A percentile compares a stretch with the other conserved stretches of the same genome.
phyloP scores from a whole-genome alignment of 1,140 invertebrate genomes.

The Brachionus rotundiformis region DNA sequence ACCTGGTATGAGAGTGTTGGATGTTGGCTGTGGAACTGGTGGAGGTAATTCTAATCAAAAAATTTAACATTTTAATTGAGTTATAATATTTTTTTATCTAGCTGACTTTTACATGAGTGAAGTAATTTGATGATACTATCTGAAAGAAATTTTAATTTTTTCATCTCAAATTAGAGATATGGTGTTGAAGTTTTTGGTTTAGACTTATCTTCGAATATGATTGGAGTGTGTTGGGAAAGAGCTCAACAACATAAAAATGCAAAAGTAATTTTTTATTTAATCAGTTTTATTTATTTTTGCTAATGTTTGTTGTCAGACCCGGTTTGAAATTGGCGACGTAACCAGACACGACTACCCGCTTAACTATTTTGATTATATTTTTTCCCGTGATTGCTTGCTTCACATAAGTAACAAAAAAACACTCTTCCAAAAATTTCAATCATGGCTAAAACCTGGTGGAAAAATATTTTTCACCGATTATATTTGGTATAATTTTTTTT shows the following conservation, averaged over 20 bases:
- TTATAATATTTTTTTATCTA: background rate
- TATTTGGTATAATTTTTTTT: slow-evolving; percentile 54
- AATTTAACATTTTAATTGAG: background rate
- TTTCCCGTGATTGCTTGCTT: slow-evolving; percentile 63
- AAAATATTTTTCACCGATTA: slow-evolving; percentile 67
- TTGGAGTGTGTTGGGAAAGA: slow-evolving; percentile 65
- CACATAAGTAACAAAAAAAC: slow-evolving; percentile 68
- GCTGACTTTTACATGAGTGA: slow-evolving; percentile 48
- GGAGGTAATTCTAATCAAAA: slow-evolving; percentile 63
- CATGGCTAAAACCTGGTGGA: slow-evolving; percentile 69
- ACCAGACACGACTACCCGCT: slow-evolving; percentile 19
- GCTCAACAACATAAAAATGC: slow-evolving; percentile 59
- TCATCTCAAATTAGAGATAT: slow-evolving; percentile 57
- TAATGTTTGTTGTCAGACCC: background rate
- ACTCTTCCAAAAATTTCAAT: slow-evolving; percentile 67
- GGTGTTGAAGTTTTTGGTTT: slow-evolving; percentile 67
- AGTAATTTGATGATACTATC: background rate
- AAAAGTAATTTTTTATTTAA: slow-evolving; percentile 12
- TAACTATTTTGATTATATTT: slow-evolving; percentile 26
- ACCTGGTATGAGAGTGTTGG: slow-evolving; percentile 63
- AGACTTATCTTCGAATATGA: slow-evolving; percentile 71
- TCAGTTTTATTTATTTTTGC: background rate
- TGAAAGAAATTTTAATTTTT: background rate
- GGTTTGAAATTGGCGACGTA: slow-evolving; percentile 52
- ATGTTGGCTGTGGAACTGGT: slow-evolving; percentile 70